These are phyloP conservation scores for Ips typographus DNA, from an alignment of 1,140 invertebrate species.

Conservation along the genomic window DNA sequence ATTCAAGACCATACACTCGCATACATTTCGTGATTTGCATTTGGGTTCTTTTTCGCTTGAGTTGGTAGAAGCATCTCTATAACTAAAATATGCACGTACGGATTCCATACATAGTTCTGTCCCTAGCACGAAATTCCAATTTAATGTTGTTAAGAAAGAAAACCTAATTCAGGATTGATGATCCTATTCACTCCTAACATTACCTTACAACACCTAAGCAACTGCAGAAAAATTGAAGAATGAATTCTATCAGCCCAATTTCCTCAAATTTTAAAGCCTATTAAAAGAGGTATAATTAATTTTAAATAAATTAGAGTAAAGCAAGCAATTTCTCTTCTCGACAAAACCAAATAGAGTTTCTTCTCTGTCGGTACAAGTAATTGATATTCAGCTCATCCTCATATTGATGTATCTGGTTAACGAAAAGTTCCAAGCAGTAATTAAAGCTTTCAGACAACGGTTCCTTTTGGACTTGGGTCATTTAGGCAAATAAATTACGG, in stretches of 20 bases:
- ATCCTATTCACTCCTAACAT: conserved; percentile 38
- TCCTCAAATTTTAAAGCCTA: too few species aligned
- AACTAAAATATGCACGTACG: conserved; percentile 18
- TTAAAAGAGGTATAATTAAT: too few species aligned
- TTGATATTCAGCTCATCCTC: too few species aligned
- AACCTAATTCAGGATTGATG: conserved; percentile 45
- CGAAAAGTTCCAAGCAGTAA: too few species aligned
- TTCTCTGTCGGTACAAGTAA: too few species aligned
- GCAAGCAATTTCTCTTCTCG: too few species aligned
- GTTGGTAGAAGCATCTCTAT: conserved; percentile 1
- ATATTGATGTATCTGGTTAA: too few species aligned
- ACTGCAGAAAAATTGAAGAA: too few species aligned
- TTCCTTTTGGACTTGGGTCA: not conserved
- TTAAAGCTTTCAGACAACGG: not conserved
- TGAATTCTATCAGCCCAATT: too few species aligned
- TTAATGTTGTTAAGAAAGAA: conserved; percentile 32
- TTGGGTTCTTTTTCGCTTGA: conserved; percentile 2
- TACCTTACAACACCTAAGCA: too few species aligned
- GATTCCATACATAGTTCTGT: conserved; percentile 12
- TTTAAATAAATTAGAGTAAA: too few species aligned
- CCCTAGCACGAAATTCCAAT: conserved; percentile 4
- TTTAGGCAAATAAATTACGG: conserved; percentile 1
- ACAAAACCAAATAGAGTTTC: too few species aligned
- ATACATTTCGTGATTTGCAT: conserved; percentile 7
- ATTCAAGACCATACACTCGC: conserved; percentile 7